These are phyloP conservation scores for Haliclona indistincta DNA, from an alignment of 37 sponge, comb jelly and placozoan genomes.

Conservation along the genomic window DNA sequence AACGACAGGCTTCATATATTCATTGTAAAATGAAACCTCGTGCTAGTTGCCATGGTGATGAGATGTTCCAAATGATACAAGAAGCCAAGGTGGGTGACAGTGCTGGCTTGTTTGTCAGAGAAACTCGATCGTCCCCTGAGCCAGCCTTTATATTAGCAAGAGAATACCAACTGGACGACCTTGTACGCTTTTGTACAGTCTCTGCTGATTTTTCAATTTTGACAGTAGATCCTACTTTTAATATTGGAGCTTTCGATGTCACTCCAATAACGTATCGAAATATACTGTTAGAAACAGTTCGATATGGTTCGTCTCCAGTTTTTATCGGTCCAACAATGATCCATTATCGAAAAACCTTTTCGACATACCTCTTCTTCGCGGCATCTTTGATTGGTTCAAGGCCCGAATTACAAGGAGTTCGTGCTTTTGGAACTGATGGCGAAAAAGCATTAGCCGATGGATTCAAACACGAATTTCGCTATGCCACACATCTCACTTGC, in stretches of 20 bases:
- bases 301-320: constrained; percentile 10
- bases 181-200: constrained; percentile 40
- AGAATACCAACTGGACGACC: no score
- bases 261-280: constrained; percentile 50
- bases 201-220: constrained; percentile 32
- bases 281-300: constrained; percentile 15
- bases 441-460: constrained; percentile 29
- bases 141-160: constrained; percentile 51
- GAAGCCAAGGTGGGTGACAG: constrained; percentile 22
- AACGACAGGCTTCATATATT: constrained; percentile 24
- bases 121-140: constrained; percentile 31
- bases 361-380: constrained; percentile 31
- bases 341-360: constrained; percentile 36
- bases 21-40: no score
- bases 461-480: constrained; percentile 38
- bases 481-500: constrained; percentile 29
- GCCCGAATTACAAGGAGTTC: constrained; percentile 26
- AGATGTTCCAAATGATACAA: constrained; percentile 44
- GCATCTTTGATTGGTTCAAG: constrained; percentile 30
- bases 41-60: no score
- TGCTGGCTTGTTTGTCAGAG: constrained; percentile 16
- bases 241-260: constrained; percentile 48
- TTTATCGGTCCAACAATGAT: constrained; percentile 41
- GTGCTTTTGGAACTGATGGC: constrained; percentile 49
- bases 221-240: constrained; percentile 57